Conservation (phyloP, 2,888 invertebrate species). For the Noctua pronuba region DNA sequence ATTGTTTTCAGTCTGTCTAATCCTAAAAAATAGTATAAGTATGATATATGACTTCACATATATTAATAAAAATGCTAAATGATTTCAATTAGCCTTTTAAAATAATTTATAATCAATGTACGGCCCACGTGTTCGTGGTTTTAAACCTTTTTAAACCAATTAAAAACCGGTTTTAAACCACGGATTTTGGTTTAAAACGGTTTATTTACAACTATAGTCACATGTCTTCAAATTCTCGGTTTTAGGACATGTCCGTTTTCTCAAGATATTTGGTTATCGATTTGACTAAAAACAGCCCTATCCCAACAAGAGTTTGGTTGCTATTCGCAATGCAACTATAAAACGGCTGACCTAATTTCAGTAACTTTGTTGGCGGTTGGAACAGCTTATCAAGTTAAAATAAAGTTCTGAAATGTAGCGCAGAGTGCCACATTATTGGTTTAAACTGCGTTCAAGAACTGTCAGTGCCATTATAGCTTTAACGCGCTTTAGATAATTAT, state of each 20-base stretch:
- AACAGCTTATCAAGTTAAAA: neutral
- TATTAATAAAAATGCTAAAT: too few relatives aligned
- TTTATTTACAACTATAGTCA: too few relatives aligned
- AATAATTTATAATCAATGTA: too few relatives aligned
- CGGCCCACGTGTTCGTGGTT: too few relatives aligned
- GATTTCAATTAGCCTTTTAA: too few relatives aligned
- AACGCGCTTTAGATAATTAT: neutral
- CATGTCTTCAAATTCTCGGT: neutral
- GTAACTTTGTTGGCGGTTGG: neutral
- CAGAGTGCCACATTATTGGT: neutral
- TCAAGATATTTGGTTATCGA: neutral
- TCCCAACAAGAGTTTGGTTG: neutral
- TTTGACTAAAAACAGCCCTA: neutral
- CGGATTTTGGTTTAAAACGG: too few relatives aligned
- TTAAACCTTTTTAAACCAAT: too few relatives aligned
- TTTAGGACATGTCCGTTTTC: neutral
- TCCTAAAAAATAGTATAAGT: too few relatives aligned
- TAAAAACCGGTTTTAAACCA: too few relatives aligned
- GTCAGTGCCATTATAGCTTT: neutral
- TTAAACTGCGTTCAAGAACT: neutral
- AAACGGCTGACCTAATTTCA: slow-evolving; percentile 1
- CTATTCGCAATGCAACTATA: neutral
- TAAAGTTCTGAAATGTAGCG: neutral
- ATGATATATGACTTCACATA: too few relatives aligned
- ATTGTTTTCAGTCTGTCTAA: too few relatives aligned